Conservation (phyloP, 2,888 invertebrate genomes). For the Drepanosiphum platanoidis region DNA sequence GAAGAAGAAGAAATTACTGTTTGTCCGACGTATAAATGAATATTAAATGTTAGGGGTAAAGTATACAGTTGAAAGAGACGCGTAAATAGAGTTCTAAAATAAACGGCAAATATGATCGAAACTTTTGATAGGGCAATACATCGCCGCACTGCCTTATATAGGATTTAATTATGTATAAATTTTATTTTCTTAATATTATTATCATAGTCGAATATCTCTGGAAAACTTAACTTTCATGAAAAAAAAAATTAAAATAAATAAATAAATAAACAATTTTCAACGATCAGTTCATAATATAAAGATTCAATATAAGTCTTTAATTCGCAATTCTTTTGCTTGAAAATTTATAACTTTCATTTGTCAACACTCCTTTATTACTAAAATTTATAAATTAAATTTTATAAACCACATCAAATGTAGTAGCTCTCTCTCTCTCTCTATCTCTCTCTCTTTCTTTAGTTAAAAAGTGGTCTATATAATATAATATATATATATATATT, state of each 20-base stretch:
- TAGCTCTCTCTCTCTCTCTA: too few species aligned
- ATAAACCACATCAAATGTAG: too few species aligned
- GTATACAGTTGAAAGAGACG: slow-evolving; percentile 1
- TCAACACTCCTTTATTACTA: too few species aligned
- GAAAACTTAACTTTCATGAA: background rate
- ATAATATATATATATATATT: too few species aligned
- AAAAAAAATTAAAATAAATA: too few species aligned
- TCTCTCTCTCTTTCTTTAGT: too few species aligned
- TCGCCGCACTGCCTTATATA: background rate
- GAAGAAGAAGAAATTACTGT: slow-evolving; percentile 22
- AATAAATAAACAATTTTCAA: background rate
- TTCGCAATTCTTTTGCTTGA: background rate
- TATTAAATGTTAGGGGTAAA: background rate
- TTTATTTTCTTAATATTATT: too few species aligned
- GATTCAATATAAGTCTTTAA: background rate
- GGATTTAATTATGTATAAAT: too few species aligned
- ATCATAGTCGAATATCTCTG: slow-evolving; percentile 1
- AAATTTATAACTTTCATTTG: background rate
- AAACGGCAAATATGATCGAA: slow-evolving; percentile 2
- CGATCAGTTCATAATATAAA: background rate
- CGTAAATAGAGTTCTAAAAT: background rate
- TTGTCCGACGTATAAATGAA: background rate
- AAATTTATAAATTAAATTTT: too few species aligned
- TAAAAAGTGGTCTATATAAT: too few species aligned
- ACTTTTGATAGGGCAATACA: slow-evolving; percentile 5